Percentiles rank a stretch among this genome's conserved stretches.
phyloP scores from a whole-genome alignment of 2,888 invertebrate genomes.

The Dione vanillae region DNA sequence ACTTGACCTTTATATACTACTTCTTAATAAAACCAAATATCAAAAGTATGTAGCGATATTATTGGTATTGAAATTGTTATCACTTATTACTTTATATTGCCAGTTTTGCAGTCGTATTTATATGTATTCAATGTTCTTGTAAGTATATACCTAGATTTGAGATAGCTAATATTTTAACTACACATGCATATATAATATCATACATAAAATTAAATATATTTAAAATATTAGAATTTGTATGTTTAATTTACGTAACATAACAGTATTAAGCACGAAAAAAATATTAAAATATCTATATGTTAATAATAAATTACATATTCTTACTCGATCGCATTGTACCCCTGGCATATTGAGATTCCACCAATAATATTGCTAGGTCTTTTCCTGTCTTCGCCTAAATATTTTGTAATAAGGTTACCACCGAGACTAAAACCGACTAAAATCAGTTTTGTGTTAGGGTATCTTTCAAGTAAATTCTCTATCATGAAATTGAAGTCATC shows the following conservation, averaged over 20 bases:
- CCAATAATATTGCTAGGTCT: slow-evolving; percentile 90
- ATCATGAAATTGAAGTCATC: slow-evolving; percentile 95
- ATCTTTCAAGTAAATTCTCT: slow-evolving; percentile 87
- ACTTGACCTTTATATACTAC: background rate
- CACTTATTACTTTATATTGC: background rate
- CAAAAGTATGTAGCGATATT: background rate
- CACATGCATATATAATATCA: background rate
- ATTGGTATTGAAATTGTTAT: background rate
- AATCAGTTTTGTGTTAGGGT: slow-evolving; percentile 90
- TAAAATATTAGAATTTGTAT: background rate
- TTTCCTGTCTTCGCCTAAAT: slow-evolving; percentile 91
- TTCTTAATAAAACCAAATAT: background rate
- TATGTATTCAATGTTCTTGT: too few relatives aligned
- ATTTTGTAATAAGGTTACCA: slow-evolving; percentile 96
- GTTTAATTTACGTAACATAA: background rate
- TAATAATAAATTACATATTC: slow-evolving; percentile 59
- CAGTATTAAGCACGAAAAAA: background rate
- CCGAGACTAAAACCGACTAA: slow-evolving; percentile 97
- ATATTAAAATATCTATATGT: background rate
- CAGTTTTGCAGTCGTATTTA: background rate
- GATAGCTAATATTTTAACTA: too few relatives aligned
- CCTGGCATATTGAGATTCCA: slow-evolving; percentile 96
- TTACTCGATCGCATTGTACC: slow-evolving; percentile 96
- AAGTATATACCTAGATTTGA: too few relatives aligned
- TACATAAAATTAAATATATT: background rate